Conservation (phyloP, 2,888 invertebrate species). For the Torymus texanus region DNA sequence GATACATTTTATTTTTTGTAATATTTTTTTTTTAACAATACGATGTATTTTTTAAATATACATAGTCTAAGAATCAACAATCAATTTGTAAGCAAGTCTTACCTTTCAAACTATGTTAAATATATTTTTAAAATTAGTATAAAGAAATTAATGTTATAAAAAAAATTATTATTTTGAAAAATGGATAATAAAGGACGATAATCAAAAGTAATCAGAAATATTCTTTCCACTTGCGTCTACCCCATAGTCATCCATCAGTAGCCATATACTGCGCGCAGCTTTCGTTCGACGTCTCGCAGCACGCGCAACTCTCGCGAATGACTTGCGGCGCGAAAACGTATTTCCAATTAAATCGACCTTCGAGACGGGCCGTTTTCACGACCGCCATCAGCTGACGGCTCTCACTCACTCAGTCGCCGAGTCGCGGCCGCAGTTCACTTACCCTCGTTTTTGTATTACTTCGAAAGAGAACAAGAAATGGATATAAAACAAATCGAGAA, state of each 20-base stretch:
- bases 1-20: conserved; percentile 45
- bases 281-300: not conserved
- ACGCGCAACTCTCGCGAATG: conserved; percentile 12
- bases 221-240: conserved; percentile 21
- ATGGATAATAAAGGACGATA: conserved; percentile 20
- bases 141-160: too few species aligned
- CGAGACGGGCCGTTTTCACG: too few species aligned
- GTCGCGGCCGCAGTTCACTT: conserved; percentile 28
- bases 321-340: conserved; percentile 18
- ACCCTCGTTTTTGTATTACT: conserved; percentile 20
- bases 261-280: not conserved
- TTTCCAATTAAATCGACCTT: conserved; percentile 11
- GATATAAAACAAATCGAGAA: not conserved
- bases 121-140: too few species aligned
- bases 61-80: too few species aligned
- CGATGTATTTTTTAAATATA: too few species aligned
- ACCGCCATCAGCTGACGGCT: too few species aligned
- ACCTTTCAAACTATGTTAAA: too few species aligned
- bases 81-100: too few species aligned
- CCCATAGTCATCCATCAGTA: not conserved
- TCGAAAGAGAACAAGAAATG: not conserved
- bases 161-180: not conserved
- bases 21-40: conserved; percentile 16
- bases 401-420: not conserved
- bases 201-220: too few species aligned